Evolutionary conservation across 2,888 invertebrate species (phyloP), one percentile per base, ranked within the genome.

Genomic region (Aporophyla lueneburgensis): DNA sequence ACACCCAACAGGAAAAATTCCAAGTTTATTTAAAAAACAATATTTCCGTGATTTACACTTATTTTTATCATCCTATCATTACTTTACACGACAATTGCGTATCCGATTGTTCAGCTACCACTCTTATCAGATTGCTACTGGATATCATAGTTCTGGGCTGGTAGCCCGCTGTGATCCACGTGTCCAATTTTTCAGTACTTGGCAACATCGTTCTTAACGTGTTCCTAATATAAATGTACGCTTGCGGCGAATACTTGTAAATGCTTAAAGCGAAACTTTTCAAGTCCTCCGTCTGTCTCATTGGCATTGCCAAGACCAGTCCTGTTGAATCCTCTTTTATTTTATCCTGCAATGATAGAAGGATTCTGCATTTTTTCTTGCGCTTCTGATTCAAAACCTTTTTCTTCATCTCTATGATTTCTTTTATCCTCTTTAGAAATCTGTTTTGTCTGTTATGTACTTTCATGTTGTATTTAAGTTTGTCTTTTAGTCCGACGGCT

Each of bases 171-270:
- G 90, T 91, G 0, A 96, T 74, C 96, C 96, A 96, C 0, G 93
- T 92, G 3, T 96, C 95, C 43, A 96, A 72, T 0, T 96, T 92
- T 65, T 96, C 96, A 9, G 96, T 96, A 87, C 96, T 94, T 0
- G 96, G 96, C 80, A 96, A 88, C 91, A 96, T 91, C 5, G 96
- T 96, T 78, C 96, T 89, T 85, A 96, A 89, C 12, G 94, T 94
- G 88, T 96, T 96, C 77, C 96, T 93, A 74, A 94, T 91, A 85
- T 96, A 96, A 81, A 96, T 94, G 71, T 96, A 96, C 0, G 96
- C 95, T 87, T 96, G 96, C 0, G 96, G 96, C 0, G 96, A 96
- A 83, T 96, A 96, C 85, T 95, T 96, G 85, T 96, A 96, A 74
- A 96, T 93, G 87, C 95, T 96, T 40, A 96, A 88, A 0, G 96